Evolutionary conservation across 2,888 invertebrate genomes (phyloP), one percentile per base, ranked within the genome.

Genomic region (Chironomus riparius): DNA sequence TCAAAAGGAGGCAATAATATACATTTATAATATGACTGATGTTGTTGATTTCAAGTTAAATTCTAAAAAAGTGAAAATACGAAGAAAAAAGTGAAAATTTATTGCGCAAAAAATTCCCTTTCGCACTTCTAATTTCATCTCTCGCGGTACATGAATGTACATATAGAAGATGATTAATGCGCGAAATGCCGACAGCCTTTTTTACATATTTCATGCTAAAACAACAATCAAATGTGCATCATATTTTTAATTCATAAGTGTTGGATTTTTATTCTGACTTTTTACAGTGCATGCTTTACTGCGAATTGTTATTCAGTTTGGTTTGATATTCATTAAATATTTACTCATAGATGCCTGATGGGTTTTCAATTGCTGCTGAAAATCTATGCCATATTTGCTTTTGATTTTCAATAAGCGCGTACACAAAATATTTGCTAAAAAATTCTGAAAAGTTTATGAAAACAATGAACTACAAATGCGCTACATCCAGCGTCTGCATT

Each of bases 121-220:
- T 56, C 56, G n/a, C 56, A 56, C 56, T 56, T 56, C 65, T 65
- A 65, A 65, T 65, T 65, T 12, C 65, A 65, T 65, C 5, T 65
- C 65, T 22, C 65, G 21, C 21, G 22, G 21, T 56, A 56, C 7
- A 15, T 56, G n/a, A 18, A 56, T 56, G 56, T 18, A 15, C 56
- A 56, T 15, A 56, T 15, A 56, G 56, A 56, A 56, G 56, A 50
- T 70, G 71, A 71, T 24, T 71, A 50, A 71, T 50, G 71, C 50
- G 71, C 48, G 71, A 71, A 71, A 50, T 71, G 71, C 50, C 71
- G 28, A 56, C 48, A 56, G 15, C 65, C 21, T 24, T 65, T 65
- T 65, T 65, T 22, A 24, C 65, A 65, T 62, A 62, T 70, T 70
- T 68, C 68, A 70, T 70, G 38, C 47, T 47, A 47, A 47, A 38